Conservation (phyloP, 2,797 vertebrate genomes). For the Dermochelys coriacea region DNA sequence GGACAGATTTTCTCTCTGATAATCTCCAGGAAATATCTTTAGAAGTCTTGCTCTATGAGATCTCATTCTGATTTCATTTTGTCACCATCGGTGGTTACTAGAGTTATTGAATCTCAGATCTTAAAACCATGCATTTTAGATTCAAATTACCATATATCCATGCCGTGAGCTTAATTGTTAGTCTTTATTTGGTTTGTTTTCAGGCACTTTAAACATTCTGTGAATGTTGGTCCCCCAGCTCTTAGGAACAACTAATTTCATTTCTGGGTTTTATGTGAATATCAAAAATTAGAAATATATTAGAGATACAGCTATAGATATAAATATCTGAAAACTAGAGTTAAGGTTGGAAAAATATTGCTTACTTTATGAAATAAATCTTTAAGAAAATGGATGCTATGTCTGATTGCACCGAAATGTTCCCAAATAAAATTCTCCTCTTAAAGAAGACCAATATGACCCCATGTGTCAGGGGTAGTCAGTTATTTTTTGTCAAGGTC, state of each 20-base stretch:
- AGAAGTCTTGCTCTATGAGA: neutral
- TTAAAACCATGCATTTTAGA: neutral
- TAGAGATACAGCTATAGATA: neutral
- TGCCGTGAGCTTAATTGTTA: neutral
- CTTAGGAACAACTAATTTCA: rapidly evolving
- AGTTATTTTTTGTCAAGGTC: too few relatives aligned
- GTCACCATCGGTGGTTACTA: neutral
- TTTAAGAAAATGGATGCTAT: neutral
- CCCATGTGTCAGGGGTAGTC: too few relatives aligned
- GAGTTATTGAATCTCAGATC: neutral
- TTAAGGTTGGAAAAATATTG: neutral
- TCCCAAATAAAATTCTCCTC: neutral
- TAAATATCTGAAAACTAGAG: neutral
- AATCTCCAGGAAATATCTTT: neutral
- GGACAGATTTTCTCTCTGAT: neutral
- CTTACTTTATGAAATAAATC: neutral
- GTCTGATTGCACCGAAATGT: neutral
- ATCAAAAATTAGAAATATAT: neutral
- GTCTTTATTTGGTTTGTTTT: neutral
- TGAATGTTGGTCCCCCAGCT: neutral
- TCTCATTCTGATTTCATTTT: neutral
- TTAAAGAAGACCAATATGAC: neutral
- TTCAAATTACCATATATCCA: neutral
- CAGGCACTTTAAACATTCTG: neutral
- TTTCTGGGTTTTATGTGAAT: neutral